Evolutionary conservation across 2,888 invertebrate genomes (phyloP).

Genomic region (Catocala fraxini): DNA sequence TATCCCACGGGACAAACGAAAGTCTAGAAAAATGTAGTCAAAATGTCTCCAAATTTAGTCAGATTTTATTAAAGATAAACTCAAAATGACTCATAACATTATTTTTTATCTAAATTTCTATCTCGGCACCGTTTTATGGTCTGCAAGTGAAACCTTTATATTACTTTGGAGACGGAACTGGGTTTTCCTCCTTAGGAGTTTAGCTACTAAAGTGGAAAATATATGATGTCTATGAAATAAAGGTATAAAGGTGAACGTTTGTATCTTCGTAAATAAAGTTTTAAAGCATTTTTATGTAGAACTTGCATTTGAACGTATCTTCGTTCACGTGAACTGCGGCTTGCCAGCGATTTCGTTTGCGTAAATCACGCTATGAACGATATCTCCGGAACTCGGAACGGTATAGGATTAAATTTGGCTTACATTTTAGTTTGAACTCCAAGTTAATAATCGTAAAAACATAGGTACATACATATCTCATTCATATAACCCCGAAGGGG

Average conservation of each 20-base stretch:
- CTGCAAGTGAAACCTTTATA: constrained; percentile 32
- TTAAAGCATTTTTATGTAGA: not conserved
- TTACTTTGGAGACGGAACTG: constrained; percentile 18
- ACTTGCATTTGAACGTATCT: too few relatives aligned
- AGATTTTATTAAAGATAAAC: constrained; percentile 45
- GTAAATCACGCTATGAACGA: too few relatives aligned
- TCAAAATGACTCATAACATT: constrained; percentile 32
- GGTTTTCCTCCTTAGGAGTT: constrained; percentile 20
- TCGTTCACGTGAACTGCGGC: too few relatives aligned
- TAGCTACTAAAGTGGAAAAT: constrained; percentile 12
- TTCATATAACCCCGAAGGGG: too few relatives aligned
- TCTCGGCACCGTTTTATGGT: constrained; percentile 27
- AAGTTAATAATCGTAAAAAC: too few relatives aligned
- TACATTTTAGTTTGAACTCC: too few relatives aligned
- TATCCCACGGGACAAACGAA: not conserved
- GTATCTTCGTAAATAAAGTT: not conserved
- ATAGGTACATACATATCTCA: too few relatives aligned
- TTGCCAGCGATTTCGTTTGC: too few relatives aligned
- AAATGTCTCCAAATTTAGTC: constrained; percentile 18
- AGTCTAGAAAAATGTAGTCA: constrained; percentile 23
- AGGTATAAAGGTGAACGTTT: constrained; percentile 4
- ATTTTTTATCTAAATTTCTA: constrained; percentile 41
- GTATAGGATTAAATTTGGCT: too few relatives aligned
- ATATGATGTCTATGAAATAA: constrained; percentile 8
- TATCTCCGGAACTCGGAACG: too few relatives aligned